Conservation (phyloP, 2,797 vertebrate species). For the Anableps anableps region DNA sequence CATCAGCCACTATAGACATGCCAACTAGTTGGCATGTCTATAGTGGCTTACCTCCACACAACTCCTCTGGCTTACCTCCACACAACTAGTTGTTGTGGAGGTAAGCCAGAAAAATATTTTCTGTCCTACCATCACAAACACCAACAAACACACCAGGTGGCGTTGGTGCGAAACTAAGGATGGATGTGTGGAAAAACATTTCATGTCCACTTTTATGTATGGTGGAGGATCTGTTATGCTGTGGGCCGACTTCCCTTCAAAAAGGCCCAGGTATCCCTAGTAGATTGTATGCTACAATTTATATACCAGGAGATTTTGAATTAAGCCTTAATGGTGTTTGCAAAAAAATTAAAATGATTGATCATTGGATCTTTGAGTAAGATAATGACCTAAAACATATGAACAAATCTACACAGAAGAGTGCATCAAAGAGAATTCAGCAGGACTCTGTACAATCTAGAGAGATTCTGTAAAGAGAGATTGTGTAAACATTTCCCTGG, state of each 20-base stretch:
- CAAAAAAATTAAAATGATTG: too few species aligned
- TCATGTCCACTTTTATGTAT: neutral
- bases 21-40: neutral
- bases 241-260: neutral
- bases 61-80: too few species aligned
- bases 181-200: neutral
- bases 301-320: neutral
- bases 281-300: neutral
- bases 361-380: too few species aligned
- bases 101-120: neutral
- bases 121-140: neutral
- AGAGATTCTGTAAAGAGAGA: neutral
- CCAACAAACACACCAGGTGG: neutral
- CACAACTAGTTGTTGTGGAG: neutral
- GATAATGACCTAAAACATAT: neutral
- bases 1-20: neutral
- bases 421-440: neutral
- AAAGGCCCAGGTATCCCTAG: neutral
- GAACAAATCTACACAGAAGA: neutral
- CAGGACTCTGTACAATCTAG: neutral
- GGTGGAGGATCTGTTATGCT: neutral
- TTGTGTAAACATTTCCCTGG: too few species aligned
- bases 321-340: too few species aligned
- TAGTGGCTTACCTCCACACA: too few species aligned
- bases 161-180: neutral